Evolutionary conservation across 2,797 vertebrate genomes (phyloP), one percentile per base, ranked within the genome.

Genomic region (Atherinosoma microstoma): DNA sequence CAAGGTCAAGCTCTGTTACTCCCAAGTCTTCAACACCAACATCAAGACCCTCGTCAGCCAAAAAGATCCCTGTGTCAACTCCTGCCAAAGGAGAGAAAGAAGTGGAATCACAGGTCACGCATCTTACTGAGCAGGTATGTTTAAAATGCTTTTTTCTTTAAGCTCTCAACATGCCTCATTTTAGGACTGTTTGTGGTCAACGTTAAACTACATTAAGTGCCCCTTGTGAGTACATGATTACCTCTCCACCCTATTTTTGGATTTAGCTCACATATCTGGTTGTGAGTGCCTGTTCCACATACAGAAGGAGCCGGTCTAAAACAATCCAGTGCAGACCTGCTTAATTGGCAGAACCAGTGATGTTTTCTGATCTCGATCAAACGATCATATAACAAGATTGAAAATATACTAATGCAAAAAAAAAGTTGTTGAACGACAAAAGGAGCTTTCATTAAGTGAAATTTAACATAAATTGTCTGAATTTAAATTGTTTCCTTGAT

Each of bases 21-120:
- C 95, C 97, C 84, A 99, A 99, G 92, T 94, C 97, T 79, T 94
- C 97, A 76, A 98, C 97, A 72, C 97, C 98, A 67, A 97, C 98
- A 88, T 99, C 98, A 87, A 96, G 98, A 87, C 98, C 98, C 67
- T 99, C 98, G 1, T 99, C 98, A 73, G 98, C 98, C 91, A 99
- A 99, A 96, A 98, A 95, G 94, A 94, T 96, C 84, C 96, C 96
- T 22, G 65, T 67, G 74, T 82, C 97, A 2, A 93, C 95, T 79
- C 97, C 94, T 59, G 94, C 96, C 84, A 99, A 95, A 93, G 97
- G 96, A 84, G 98, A 99, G 93, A 98, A 97, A 93, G 98, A 99
- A 91, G 95, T 99, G 94, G 98, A 98, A 94, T 96, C 96, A 73
- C 98, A 99, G 95, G 97, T 99, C 92, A 94, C 96, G 89, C 97